Evolutionary conservation across 2,797 vertebrate species (phyloP), one percentile per base, ranked within the genome.

Genomic region (Poeciliopsis presidionis): DNA sequence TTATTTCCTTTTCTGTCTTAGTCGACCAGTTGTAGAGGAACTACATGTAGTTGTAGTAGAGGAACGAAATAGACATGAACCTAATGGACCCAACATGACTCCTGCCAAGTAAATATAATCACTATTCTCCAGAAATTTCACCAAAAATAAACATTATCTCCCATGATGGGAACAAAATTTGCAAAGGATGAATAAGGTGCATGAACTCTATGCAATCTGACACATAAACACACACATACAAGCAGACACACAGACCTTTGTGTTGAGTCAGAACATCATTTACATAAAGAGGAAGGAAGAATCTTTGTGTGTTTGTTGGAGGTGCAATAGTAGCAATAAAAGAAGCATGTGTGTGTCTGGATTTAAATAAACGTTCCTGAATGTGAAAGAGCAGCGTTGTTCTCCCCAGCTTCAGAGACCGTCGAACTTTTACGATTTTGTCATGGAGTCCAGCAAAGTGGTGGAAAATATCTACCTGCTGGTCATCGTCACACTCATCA

Each of bases 401-500:
- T 57, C 41, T 39, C 39, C 30, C 77, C 55, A 2, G 41, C 30
- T 39, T 81, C 81, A 77, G 39, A 43, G 43, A 86, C 77, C 14
- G 51, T 33, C 84, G 72, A 36, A 57, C 78, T 74, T 46, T 22
- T 2, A 0, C 75, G 65, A 25, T 70, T 70, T 7, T 1, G 94
- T 74, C 87, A 98, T 97, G 97, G 95, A 97, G 20, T 88, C 93
- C n/a, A 91, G 4, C 39, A 55, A 88, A 28, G 88, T 96, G 28
- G 81, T 98, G 87, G 97, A 96, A 45, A 92, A 96, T 33, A 86
- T 98, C 41, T 97, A 97, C 85, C 95, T 98, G 18, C 87, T 99
- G 47, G 96, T 94, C 82, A 93, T 97, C 0, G 94, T 99, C 86
- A 99, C 98, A 16, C 94, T 98, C 75, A 84, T 99, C 91, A 99